Evolutionary conservation across 2,797 vertebrate genomes (phyloP).

Genomic region (Garrulus glandarius): DNA sequence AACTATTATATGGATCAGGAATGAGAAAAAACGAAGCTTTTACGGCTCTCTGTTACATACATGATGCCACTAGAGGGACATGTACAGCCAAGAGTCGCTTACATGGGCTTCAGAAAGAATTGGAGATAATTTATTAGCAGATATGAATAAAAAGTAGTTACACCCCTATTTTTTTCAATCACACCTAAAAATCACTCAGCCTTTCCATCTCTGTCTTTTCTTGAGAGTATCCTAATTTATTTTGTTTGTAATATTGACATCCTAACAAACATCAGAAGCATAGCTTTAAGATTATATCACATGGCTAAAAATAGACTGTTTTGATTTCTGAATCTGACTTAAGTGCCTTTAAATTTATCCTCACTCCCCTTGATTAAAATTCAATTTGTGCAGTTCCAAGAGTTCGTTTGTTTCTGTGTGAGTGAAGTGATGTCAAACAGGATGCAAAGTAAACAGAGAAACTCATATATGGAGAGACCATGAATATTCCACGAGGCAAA

Average conservation of each 20-base stretch:
- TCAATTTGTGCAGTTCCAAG: background rate
- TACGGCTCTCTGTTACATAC: slow-evolving; percentile 4
- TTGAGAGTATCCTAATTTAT: background rate
- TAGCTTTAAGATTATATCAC: background rate
- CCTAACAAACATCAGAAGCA: background rate
- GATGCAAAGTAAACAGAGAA: background rate
- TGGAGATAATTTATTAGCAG: background rate
- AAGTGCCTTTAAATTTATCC: background rate
- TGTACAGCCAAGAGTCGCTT: slow-evolving; percentile 69
- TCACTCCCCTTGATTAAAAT: background rate
- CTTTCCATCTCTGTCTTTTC: background rate
- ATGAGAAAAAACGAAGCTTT: background rate
- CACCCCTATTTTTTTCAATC: background rate
- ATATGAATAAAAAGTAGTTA: background rate
- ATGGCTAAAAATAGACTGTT: background rate
- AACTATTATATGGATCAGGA: background rate
- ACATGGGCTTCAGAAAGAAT: background rate
- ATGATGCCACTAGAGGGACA: slow-evolving; percentile 77
- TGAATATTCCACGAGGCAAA: background rate
- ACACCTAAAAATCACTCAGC: background rate
- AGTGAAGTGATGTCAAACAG: background rate
- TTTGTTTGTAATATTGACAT: background rate
- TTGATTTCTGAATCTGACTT: background rate
- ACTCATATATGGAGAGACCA: background rate
- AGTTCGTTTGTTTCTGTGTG: background rate